Conservation (phyloP, 2,797 vertebrate genomes). For the Brotula barbata region DNA sequence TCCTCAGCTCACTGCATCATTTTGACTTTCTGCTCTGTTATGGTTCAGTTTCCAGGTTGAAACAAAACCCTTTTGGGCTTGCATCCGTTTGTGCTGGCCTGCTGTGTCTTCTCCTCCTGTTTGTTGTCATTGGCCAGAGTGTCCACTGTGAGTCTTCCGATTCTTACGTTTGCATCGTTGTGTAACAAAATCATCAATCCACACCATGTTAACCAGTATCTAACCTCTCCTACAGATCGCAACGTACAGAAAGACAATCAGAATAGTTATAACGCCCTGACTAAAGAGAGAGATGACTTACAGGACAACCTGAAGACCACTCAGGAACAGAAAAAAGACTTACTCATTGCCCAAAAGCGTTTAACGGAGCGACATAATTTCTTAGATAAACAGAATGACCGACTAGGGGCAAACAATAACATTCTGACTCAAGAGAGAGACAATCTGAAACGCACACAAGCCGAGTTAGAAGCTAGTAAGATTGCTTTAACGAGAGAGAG, state of each 20-base stretch:
- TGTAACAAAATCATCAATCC: neutral
- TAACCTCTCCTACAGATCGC: slow-evolving; percentile 38
- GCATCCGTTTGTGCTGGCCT: slow-evolving; percentile 54
- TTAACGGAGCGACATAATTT: accelerated
- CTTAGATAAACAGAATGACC: accelerated
- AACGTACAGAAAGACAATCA: slow-evolving; percentile 26
- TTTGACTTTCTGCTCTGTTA: slow-evolving; percentile 7
- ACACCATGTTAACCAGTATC: neutral
- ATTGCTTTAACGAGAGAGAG: slow-evolving; percentile 23
- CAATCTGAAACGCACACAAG: slow-evolving; percentile 14
- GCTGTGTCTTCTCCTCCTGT: slow-evolving; percentile 57
- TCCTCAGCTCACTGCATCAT: slow-evolving; percentile 22
- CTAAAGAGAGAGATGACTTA: slow-evolving; percentile 36
- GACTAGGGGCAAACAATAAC: slow-evolving; percentile 1
- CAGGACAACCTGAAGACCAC: slow-evolving; percentile 7
- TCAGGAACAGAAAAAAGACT: slow-evolving; percentile 8
- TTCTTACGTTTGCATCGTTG: neutral
- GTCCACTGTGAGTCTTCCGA: slow-evolving; percentile 60
- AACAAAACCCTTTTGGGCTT: slow-evolving; percentile 53
- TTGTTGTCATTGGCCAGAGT: slow-evolving; percentile 54
- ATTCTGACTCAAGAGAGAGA: neutral
- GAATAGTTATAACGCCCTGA: slow-evolving; percentile 21
- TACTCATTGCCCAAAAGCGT: accelerated
- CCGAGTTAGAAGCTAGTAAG: slow-evolving; percentile 28
- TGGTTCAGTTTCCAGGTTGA: slow-evolving; percentile 49